Evolutionary conservation across 2,888 invertebrate genomes (phyloP).

Genomic region (Caenorhabditis sp.): DNA sequence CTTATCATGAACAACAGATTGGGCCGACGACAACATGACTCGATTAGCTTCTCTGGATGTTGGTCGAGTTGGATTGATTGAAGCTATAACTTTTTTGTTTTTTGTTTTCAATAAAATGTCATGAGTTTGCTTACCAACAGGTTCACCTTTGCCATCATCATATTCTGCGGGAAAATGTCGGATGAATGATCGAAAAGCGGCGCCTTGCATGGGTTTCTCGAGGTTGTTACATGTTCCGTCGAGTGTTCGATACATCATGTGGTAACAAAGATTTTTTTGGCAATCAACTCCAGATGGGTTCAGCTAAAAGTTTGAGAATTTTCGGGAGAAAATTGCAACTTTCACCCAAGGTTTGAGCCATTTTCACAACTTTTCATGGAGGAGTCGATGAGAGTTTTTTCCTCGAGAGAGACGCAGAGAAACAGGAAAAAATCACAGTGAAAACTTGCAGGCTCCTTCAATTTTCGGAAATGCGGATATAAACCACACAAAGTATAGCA

Average conservation of each 20-base stretch:
- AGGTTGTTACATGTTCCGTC: conserved; percentile 71
- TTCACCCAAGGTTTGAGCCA: too few species aligned
- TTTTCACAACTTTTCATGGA: too few species aligned
- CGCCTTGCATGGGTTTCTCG: conserved; percentile 61
- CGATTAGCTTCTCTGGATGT: conserved; percentile 64
- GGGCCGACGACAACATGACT: conserved; percentile 65
- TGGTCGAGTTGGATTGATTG: conserved; percentile 53
- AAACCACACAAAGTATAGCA: too few species aligned
- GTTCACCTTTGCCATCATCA: conserved; percentile 68
- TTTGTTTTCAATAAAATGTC: background rate
- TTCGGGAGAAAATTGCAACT: conserved; percentile 27
- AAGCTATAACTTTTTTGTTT: conserved; percentile 53
- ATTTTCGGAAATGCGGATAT: too few species aligned
- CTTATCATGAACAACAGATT: conserved; percentile 62
- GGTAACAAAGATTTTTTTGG: conserved; percentile 63
- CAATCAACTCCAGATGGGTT: conserved; percentile 73
- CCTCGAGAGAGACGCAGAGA: too few species aligned
- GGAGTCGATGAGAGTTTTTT: too few species aligned
- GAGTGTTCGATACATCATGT: conserved; percentile 64
- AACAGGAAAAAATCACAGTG: too few species aligned
- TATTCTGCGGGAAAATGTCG: conserved; percentile 67
- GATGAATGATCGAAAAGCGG: conserved; percentile 67
- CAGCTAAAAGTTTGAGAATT: conserved; percentile 23
- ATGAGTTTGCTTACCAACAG: conserved; percentile 56
- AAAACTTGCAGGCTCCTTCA: too few species aligned